These are phyloP conservation scores for Periphyllus acericola DNA, from an alignment of 2,888 invertebrate species.

Conservation along the genomic window DNA sequence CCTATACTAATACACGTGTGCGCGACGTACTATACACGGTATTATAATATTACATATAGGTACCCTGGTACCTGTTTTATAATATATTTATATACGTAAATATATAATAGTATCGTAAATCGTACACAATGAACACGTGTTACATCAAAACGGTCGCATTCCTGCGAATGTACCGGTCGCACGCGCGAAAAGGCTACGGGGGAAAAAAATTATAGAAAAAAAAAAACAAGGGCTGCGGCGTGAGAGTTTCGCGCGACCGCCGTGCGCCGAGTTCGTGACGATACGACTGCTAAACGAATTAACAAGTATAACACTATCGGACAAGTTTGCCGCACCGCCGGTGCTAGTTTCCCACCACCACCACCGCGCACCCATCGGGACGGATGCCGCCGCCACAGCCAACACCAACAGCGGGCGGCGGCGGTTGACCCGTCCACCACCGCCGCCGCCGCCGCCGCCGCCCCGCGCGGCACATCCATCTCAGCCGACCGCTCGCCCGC, in stretches of 20 bases:
- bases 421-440: constrained; percentile 60
- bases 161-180: neutral
- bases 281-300: constrained; percentile 61
- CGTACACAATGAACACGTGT: constrained; percentile 20
- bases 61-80: too few relatives aligned
- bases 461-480: neutral
- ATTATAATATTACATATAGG: neutral
- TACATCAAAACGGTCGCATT: neutral
- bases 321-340: constrained; percentile 60
- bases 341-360: constrained; percentile 17
- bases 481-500: neutral
- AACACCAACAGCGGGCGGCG: constrained; percentile 31
- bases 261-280: constrained; percentile 59
- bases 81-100: neutral
- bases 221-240: constrained; percentile 15
- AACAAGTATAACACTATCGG: constrained; percentile 61
- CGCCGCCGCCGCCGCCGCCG: constrained; percentile 11
- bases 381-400: neutral
- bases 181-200: neutral
- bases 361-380: neutral
- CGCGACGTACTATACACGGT: neutral
- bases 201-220: constrained; percentile 7
- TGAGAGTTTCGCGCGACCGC: constrained; percentile 54
- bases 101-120: neutral
- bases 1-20: neutral